A percentile compares a stretch with the other conserved stretches of the same genome.
Evolutionary conservation across 1,140 invertebrate species (phyloP).

Genomic region (Helicoverpa zea): DNA sequence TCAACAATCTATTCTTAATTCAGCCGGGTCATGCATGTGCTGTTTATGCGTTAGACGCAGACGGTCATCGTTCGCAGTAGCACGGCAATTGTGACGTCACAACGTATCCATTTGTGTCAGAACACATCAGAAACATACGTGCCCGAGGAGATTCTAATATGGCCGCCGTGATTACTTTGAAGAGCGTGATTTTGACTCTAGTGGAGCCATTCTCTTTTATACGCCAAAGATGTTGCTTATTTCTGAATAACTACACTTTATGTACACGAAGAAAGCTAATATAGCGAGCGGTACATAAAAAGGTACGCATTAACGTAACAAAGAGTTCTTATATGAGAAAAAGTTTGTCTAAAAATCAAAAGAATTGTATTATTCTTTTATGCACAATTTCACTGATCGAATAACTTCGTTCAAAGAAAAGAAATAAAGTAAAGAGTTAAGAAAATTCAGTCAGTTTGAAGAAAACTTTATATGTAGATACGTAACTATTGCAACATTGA

Average conservation of each 20-base stretch:
- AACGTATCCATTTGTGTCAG: conserved; percentile 22
- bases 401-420: conserved; percentile 15
- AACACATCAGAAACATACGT: conserved; percentile 34
- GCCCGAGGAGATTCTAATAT: conserved; percentile 19
- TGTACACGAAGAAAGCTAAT: background rate
- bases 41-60: conserved; percentile 15
- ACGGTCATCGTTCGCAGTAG: conserved; percentile 34
- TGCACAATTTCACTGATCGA: conserved; percentile 14
- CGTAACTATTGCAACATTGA: conserved; percentile 1
- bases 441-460: conserved; percentile 21
- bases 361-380: conserved; percentile 4
- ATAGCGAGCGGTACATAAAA: background rate
- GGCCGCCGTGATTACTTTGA: conserved; percentile 2
- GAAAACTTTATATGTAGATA: conserved; percentile 21
- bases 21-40: conserved; percentile 7
- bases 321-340: background rate
- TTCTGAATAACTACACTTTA: background rate
- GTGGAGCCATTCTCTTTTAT: conserved; percentile 1
- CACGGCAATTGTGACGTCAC: conserved; percentile 11
- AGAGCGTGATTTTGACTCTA: conserved; percentile 8
- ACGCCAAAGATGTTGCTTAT: background rate
- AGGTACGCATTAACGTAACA: background rate
- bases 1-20: conserved; percentile 1
- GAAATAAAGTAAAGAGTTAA: conserved; percentile 16
- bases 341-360: background rate